Evolutionary conservation across 2,113 vertebrate species (phyloP), one percentile per base, ranked within the genome.

Genomic region (Microcebus jonahi): DNA sequence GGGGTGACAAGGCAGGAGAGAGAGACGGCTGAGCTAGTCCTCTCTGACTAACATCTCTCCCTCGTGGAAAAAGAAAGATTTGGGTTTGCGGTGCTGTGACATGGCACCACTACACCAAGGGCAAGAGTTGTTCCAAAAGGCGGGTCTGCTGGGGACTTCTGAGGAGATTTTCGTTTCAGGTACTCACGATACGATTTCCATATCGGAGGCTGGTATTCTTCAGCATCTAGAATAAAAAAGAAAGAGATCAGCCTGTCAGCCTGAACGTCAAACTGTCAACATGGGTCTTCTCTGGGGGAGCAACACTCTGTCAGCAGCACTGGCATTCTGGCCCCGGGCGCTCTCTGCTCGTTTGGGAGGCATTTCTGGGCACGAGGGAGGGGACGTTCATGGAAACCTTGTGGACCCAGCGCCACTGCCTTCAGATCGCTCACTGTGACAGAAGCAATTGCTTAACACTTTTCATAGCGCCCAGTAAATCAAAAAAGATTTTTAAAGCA

Each of bases 181-280:
- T 99, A 99, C 99, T 99, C 98, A 99, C 99, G 98, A 98, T 99
- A 99, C 39, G 99, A 99, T 99, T 99, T 99, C 99, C 99, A 99
- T 99, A 99, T 99, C 71, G 99, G 99, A 90, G 99, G 99, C 95
- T 99, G 99, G 98, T 99, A 99, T 97, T 99, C 99, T 98, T 99
- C 99, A 97, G 99, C 99, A 99, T 99, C 99, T 99, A 95, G 98
- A 97, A 99, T 48, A 31, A 71, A 95, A 98, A 97, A 45, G 34
- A 59, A 91, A 97, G 94, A 95, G 97, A 98, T 97, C 98, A 97
- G 96, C 96, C 95, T 93, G 34, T 94, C 97, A 97, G 97, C 59
- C 76, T 93, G 20, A 91, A n/a, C 48, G 55, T 98, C 90, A 97
- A 98, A 82, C 73, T 96, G 97, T 97, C 97, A 97, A 95, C 91